These are phyloP conservation scores for Promerops cafer DNA, from an alignment of 2,113 vertebrate species.

Conservation along the genomic window DNA sequence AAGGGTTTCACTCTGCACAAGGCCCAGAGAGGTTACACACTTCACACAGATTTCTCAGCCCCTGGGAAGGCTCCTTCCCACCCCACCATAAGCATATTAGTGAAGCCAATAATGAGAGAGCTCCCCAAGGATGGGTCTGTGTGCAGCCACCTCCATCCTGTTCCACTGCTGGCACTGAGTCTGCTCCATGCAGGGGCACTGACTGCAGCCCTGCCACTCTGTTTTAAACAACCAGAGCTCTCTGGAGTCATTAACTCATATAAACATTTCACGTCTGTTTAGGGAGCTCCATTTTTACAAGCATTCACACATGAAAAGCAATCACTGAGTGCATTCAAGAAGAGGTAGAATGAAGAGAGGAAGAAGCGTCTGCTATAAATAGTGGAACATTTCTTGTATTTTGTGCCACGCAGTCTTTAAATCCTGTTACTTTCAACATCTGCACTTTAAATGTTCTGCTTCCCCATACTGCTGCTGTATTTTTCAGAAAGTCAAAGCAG, in stretches of 20 bases:
- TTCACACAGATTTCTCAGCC: background rate
- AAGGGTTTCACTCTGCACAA: background rate
- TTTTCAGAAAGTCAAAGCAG: background rate
- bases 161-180: accelerated
- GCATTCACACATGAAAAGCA: background rate
- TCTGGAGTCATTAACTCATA: background rate
- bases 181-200: background rate
- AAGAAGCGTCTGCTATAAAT: background rate
- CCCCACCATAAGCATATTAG: accelerated
- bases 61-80: background rate
- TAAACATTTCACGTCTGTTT: background rate
- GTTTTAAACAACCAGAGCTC: background rate
- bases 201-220: background rate
- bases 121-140: background rate
- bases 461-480: background rate
- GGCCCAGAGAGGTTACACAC: background rate
- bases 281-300: background rate
- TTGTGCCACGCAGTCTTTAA: background rate
- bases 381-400: background rate
- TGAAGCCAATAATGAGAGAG: background rate
- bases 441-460: background rate
- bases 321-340: background rate
- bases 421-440: background rate
- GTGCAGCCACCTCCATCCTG: accelerated
- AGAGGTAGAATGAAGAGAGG: background rate